Base-by-base conservation (phyloP, 2,888 invertebrate species). In the Lypha dubia region DNA sequence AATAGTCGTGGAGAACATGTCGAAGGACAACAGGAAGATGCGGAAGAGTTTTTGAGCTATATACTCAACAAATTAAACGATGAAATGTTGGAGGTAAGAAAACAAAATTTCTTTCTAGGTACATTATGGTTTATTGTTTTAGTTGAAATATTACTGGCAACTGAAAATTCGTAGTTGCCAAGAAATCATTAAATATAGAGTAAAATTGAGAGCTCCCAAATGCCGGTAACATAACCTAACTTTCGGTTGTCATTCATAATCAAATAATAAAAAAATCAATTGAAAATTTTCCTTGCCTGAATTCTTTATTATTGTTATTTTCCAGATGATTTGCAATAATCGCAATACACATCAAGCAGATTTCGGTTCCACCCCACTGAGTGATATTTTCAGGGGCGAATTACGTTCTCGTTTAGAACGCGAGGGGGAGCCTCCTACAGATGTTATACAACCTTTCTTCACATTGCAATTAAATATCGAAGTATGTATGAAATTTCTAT, bases 381-480 rank as follows among this genome's bases (percentile, higher is more conserved):
- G 97, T 51, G 97, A 97, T 89, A 97, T 99, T 86, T 98, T 99
- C 93, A 96, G 97, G 87, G 99, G 99, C 60, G 96, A 97, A 90
- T 94, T 98, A 86, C 95, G 98, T 83, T 96, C 97, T 56, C 95
- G 96, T 13, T 94, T 98, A 84, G 95, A 95, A 87, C 94, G 96
- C 82, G 95, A 95, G 89, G 92, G 93, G 13, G 92, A 93, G 88
- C 91, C 93, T 88, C 95, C 96, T 87, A 97, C 98, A 0, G 98
- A 98, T 90, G 97, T 97, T 87, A 96, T 98, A 86, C 97, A 98
- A 92, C 98, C 98, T 0, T 99, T 99, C 93, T 98, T 98, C 92
- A 98, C 98, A 0, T 93, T 99, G 84, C 98, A 98, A 91, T 94
- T 99, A 38, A 98, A 99, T 90, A 98, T 99, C 88, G 97, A 98